Percentiles rank a stretch among this genome's conserved stretches.
Evolutionary conservation across 2,113 vertebrate species (phyloP).

Genomic region (Alligator sinensis): DNA sequence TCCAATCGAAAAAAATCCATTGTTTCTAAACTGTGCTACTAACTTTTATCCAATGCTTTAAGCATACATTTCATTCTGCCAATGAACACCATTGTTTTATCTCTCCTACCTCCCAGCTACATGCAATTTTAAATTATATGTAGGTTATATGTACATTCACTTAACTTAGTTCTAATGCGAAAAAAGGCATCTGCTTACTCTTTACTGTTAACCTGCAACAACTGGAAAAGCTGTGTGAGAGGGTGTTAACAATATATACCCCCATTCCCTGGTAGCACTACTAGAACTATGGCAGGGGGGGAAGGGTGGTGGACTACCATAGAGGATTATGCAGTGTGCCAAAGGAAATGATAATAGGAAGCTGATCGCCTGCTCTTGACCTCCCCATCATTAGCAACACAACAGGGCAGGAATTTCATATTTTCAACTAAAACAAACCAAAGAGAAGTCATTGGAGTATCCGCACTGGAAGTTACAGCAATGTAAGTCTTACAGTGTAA

Average conservation of each 20-base stretch:
- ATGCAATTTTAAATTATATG: not conserved
- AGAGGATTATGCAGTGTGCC: not conserved
- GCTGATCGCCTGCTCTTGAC: not conserved
- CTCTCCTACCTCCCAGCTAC: too few species aligned
- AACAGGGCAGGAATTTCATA: not conserved
- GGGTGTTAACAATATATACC: not conserved
- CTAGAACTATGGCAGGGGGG: not conserved
- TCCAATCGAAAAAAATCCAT: not conserved
- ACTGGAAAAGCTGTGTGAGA: not conserved
- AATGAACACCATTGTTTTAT: not conserved
- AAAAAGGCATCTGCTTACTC: too few species aligned
- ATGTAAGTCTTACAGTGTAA: not conserved
- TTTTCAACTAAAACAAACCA: not conserved
- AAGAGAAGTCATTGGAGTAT: not conserved
- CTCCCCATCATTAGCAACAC: not conserved
- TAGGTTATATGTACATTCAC: too few species aligned
- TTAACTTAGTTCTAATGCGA: too few species aligned
- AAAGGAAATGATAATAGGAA: not conserved
- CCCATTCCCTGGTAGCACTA: not conserved
- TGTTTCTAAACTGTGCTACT: not conserved
- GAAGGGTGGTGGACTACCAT: not conserved
- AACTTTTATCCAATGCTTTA: not conserved
- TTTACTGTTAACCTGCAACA: not conserved
- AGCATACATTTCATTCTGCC: rapidly evolving
- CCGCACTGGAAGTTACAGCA: not conserved